These are phyloP conservation scores for Micropoecilia bifurca DNA, from an alignment of 2,797 vertebrate genomes.

Conservation along the genomic window DNA sequence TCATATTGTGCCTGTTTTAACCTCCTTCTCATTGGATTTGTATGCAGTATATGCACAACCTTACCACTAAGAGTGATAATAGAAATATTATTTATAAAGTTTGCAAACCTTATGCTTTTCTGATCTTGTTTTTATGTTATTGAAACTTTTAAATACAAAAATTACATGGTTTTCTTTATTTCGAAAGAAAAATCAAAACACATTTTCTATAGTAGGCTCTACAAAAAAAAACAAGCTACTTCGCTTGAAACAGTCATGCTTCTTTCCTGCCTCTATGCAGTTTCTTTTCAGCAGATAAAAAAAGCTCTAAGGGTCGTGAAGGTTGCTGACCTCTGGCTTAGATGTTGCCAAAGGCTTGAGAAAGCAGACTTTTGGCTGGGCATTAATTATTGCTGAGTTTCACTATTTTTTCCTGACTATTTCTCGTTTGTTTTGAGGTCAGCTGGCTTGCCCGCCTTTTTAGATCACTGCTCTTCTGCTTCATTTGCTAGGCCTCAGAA, in stretches of 20 bases:
- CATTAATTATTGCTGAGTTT: not conserved
- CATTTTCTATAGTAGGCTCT: not conserved
- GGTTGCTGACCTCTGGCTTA: not conserved
- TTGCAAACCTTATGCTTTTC: not conserved
- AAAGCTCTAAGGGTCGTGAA: too few species aligned
- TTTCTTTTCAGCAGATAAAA: too few species aligned
- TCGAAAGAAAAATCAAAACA: not conserved
- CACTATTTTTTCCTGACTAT: not conserved
- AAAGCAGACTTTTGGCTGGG: not conserved
- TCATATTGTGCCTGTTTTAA: not conserved
- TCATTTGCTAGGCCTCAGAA: too few species aligned
- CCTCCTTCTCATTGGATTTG: not conserved
- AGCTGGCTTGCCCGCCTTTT: not conserved
- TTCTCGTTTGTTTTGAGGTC: not conserved
- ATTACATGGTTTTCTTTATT: not conserved
- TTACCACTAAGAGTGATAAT: too few species aligned
- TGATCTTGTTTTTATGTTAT: not conserved
- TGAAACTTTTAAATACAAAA: not conserved
- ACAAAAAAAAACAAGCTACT: not conserved
- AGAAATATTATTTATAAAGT: too few species aligned
- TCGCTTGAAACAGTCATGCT: not conserved
- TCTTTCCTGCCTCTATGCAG: not conserved
- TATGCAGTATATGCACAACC: too few species aligned
- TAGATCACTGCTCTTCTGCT: not conserved
- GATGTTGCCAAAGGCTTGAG: not conserved